Percentiles rank a stretch among this genome's conserved stretches.
Evolutionary conservation across 2,797 vertebrate species (phyloP).

Genomic region (Micrastur ruficollis): DNA sequence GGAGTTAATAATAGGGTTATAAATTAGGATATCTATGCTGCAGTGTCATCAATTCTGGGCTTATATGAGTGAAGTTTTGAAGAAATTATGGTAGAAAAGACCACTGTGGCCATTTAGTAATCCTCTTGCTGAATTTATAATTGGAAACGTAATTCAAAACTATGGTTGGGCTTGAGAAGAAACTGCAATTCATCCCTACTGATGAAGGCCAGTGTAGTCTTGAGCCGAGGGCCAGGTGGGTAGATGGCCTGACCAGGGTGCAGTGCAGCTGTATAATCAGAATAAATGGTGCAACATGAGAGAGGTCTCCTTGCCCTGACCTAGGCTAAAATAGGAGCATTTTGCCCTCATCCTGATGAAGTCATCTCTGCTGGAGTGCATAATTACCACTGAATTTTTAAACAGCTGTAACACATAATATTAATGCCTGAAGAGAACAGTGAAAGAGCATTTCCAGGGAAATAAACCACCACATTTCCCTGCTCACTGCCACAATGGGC

Average conservation of each 20-base stretch:
- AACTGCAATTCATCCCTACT: not conserved
- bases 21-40: not conserved
- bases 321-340: not conserved
- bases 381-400: slow-evolving; percentile 51
- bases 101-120: not conserved
- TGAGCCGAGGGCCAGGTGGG: not conserved
- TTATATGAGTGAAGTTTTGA: not conserved
- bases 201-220: not conserved
- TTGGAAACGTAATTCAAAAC: not conserved
- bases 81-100: not conserved
- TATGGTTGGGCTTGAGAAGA: not conserved
- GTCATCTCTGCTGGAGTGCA: not conserved
- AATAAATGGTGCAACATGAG: not conserved
- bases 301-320: not conserved
- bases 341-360: slow-evolving; percentile 11
- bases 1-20: not conserved
- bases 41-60: not conserved
- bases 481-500: not conserved
- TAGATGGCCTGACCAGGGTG: rapidly evolving
- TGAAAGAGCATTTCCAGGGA: slow-evolving; percentile 38
- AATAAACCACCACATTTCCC: not conserved
- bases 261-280: not conserved
- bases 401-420: slow-evolving; percentile 40
- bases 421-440: slow-evolving; percentile 19
- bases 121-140: not conserved